Evolutionary conservation across 2,888 invertebrate species (phyloP), one percentile per base, ranked within the genome.

Genomic region (Leptinotarsa rubiginosa): DNA sequence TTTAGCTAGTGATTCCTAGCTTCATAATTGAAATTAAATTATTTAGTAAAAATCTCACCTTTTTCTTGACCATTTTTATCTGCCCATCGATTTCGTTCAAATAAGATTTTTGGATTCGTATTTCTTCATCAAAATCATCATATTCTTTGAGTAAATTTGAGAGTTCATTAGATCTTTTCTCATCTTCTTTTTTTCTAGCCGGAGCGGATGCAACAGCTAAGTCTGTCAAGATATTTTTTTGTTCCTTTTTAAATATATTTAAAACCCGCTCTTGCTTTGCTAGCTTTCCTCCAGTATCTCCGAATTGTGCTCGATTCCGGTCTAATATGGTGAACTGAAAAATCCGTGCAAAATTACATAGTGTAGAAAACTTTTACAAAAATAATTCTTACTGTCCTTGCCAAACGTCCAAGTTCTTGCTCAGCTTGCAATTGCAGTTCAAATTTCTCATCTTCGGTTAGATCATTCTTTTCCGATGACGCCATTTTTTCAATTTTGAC

Each of bases 341-440:
- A 25, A 22, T 13, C 12, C 10, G 4, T 2, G 1, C 12, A 31
- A 31, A 31, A 5, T 31, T 31, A 31, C 5, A 5, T 31, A 31
- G 5, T 31, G 31, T 31, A 31, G 31, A 31, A 31, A 5, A 31
- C 31, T 31, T 20, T 20, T 16, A 47, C 3, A 50, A 18, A 54
- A 25, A n/a, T 20, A 0, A 15, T 68, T 50, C 66, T 73, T 81
- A 91, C 92, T 22, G 76, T 80, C 70, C 89, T 94, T 94, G 83
- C 95, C 56, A 96, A 87, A 77, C 95, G 92, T n/a, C 91, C 90
- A 82, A 96, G 89, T 85, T 97, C 95, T 72, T 93, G 92, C 83
- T 93, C 93, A 4, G 94, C 93, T 83, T 95, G 91, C 84, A 93
- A 91, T 83, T 95, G 94, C 87, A 94, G 89, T 86, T 95, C 94